Base-by-base conservation (phyloP, 2,888 invertebrate species). In the Ariolimax columbianus region DNA sequence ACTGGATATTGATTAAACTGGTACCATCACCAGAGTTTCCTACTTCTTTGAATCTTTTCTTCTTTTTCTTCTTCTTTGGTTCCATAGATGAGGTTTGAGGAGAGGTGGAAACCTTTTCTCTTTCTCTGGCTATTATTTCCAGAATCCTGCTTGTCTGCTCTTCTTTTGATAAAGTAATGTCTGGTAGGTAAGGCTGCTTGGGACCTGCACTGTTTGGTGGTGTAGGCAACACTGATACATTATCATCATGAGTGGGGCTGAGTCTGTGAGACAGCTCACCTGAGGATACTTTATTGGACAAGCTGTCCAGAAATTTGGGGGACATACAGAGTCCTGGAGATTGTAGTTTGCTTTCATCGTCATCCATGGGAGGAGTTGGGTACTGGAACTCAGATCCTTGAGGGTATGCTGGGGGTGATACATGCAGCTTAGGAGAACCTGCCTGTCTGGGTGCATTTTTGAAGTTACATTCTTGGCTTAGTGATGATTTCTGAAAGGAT, bases 71-170 rank as follows among this genome's bases (percentile, higher is more conserved):
- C 30, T 55, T 55, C 47, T 80, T 68, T 47, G 75, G 70, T 38
- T 80, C 55, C 23, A 30, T 11, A 47, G 33, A 47, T 33, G 80
- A 36, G 3, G 43, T 30, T 23, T 68, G 68, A n/a, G 36, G 40
- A 19, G 63, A 23, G 33, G 14, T 63, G 17, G 43, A 51, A 72
- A 30, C 30, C 36, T 84, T 85, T 40, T 82, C 84, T 47, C 83
- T 87, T 70, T 86, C 87, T 40, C 86, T 84, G 19, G 86, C 87
- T 38, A 87, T 87, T 40, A 87, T 87, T 82, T 87, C 86, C 63
- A 87, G 73, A 55, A 87, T 85, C 17, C 85, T 59, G 19, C 26
- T 43, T 9, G 81, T 85, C 66, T 85, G 85, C n/a, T 81, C 81
- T 40, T 80, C 79, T 68, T 85, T 85, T 23, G 81, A 66, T n/a